Conservation (phyloP, 1,140 invertebrate genomes). For the Scaptomyza graminum region DNA sequence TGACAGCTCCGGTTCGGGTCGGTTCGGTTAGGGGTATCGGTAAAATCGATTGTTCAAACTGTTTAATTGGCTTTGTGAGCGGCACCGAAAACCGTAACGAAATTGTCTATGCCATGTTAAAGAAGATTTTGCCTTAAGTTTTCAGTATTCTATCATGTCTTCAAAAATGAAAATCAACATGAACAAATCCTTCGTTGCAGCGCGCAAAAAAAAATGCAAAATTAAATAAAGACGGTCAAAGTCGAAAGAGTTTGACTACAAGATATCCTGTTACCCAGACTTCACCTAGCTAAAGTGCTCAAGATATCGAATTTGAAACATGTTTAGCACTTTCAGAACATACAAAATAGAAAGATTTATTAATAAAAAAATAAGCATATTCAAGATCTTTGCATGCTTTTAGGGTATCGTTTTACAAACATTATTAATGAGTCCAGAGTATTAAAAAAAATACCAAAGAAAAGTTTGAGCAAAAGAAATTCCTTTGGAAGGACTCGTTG, state of each 20-base stretch:
- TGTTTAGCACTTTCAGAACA: too few species aligned
- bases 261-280: background rate
- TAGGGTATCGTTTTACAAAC: background rate
- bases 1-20: background rate
- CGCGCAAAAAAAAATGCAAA: conserved; percentile 7
- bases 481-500: conserved; percentile 23
- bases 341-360: too few species aligned
- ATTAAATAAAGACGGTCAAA: conserved; percentile 2
- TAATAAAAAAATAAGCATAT: background rate
- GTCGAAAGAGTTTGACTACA: background rate
- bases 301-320: background rate
- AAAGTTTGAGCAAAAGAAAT: conserved; percentile 16
- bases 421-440: background rate
- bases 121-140: conserved; percentile 37
- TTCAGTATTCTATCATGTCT: conserved; percentile 27
- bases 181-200: conserved; percentile 44
- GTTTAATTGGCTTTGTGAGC: conserved; percentile 58
- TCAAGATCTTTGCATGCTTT: background rate
- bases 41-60: conserved; percentile 58
- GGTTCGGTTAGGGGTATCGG: background rate
- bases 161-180: conserved; percentile 40
- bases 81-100: conserved; percentile 17
- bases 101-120: conserved; percentile 4
- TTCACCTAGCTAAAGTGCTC: background rate
- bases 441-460: conserved; percentile 3